Evolutionary conservation across 2,888 invertebrate species (phyloP).

Genomic region (Chymomyza caudatula): DNA sequence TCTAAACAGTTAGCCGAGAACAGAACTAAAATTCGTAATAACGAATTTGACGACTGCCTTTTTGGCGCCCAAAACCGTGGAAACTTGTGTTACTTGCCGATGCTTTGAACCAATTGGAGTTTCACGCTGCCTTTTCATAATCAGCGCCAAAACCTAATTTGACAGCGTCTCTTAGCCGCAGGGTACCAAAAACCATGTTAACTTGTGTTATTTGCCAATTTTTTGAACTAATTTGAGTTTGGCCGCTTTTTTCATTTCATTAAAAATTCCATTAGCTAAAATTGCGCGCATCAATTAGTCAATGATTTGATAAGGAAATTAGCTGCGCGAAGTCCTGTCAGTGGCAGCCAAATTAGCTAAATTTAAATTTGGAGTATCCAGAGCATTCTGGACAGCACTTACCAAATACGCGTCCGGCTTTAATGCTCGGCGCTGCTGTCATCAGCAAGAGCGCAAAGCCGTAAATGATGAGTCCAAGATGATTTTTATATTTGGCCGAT

Average conservation of each 20-base stretch:
- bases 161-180: too few species aligned
- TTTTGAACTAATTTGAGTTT: conserved; percentile 14
- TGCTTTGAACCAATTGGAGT: too few species aligned
- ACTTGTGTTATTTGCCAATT: conserved; percentile 29
- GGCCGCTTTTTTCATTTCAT: conserved; percentile 43
- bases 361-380: background rate
- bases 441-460: conserved; percentile 74
- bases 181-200: background rate
- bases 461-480: conserved; percentile 77
- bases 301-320: conserved; percentile 36
- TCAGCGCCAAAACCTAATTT: background rate
- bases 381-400: conserved; percentile 48
- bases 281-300: conserved; percentile 62
- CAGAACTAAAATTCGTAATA: too few species aligned
- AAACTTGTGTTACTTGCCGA: too few species aligned
- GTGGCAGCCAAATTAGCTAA: background rate
- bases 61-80: too few species aligned
- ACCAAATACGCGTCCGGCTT: conserved; percentile 78
- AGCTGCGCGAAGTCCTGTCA: background rate
- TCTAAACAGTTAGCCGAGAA: too few species aligned
- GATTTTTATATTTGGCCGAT: conserved; percentile 76
- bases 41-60: too few species aligned
- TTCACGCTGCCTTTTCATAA: too few species aligned
- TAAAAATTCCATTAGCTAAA: conserved; percentile 70
- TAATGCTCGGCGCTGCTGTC: conserved; percentile 61